These are phyloP conservation scores for Mungos mungo DNA, from an alignment of 2,113 vertebrate genomes.

Conservation along the genomic window DNA sequence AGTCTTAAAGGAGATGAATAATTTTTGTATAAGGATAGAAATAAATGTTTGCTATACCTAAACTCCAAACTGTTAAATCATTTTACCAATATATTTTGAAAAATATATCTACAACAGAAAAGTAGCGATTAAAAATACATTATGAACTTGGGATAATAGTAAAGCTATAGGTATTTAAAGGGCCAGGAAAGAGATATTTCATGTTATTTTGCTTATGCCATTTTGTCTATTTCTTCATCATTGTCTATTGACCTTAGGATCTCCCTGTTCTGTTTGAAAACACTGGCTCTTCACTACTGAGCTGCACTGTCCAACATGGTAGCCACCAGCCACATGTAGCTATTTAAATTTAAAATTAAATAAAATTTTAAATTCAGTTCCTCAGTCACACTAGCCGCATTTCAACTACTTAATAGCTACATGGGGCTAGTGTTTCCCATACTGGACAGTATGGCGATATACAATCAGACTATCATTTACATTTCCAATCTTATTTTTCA, in stretches of 20 bases:
- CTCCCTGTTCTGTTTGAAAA: neutral
- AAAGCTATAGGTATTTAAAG: constrained; percentile 25
- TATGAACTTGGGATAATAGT: constrained; percentile 18
- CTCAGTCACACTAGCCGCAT: neutral
- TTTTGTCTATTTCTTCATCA: neutral
- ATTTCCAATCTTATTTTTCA: constrained; percentile 19
- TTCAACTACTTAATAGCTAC: neutral
- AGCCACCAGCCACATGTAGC: neutral
- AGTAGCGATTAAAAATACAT: neutral
- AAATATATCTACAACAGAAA: constrained; percentile 43
- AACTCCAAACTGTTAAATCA: neutral
- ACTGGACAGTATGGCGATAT: neutral
- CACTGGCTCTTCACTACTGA: neutral
- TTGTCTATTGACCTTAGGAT: neutral
- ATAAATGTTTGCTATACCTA: constrained; percentile 1
- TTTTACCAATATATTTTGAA: constrained; percentile 48
- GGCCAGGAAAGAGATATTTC: neutral
- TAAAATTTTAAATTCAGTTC: neutral
- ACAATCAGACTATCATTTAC: neutral
- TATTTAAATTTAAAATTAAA: constrained; percentile 32
- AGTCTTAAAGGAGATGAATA: constrained; percentile 2
- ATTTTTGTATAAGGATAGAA: constrained; percentile 33
- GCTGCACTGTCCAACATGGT: neutral
- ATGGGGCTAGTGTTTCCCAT: neutral
- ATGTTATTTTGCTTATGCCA: neutral